A percentile compares a stretch with the other conserved stretches of the same genome.
These are phyloP conservation scores for Nymphalis urticae DNA, from an alignment of 2,888 invertebrate genomes.

Conservation along the genomic window DNA sequence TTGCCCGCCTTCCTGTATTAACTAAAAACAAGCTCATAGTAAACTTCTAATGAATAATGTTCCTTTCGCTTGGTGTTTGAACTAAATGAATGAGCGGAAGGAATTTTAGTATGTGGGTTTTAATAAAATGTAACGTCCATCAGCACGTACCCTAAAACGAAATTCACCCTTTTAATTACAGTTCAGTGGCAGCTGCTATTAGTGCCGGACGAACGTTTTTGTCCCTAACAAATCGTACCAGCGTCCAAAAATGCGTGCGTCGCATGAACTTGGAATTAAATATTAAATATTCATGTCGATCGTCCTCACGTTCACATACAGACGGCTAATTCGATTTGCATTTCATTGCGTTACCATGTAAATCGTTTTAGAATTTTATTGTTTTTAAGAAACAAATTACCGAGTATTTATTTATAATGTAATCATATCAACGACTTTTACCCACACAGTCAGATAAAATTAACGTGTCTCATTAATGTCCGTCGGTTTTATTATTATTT, in stretches of 20 bases:
- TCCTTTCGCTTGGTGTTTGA: not conserved
- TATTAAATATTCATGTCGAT: conserved; percentile 25
- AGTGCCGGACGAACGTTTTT: conserved; percentile 14
- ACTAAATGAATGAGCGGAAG: conserved; percentile 8
- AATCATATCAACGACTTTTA: too few relatives aligned
- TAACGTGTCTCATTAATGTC: too few relatives aligned
- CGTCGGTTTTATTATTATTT: too few relatives aligned
- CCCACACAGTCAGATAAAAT: too few relatives aligned
- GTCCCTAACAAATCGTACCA: not conserved
- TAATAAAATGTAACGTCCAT: conserved; percentile 16
- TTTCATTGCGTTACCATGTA: conserved; percentile 15
- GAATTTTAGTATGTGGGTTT: conserved; percentile 19
- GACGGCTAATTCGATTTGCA: conserved; percentile 24
- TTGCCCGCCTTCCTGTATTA: not conserved
- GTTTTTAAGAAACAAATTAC: not conserved
- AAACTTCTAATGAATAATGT: not conserved
- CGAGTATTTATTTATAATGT: not conserved
- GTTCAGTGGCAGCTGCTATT: conserved; percentile 14
- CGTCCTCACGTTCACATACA: conserved; percentile 16
- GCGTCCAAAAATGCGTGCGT: conserved; percentile 1
- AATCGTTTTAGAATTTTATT: conserved; percentile 18
- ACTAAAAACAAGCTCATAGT: not conserved
- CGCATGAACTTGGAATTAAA: conserved; percentile 6
- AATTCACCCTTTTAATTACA: conserved; percentile 24
- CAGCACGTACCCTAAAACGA: conserved; percentile 15